A percentile compares a stretch with the other conserved stretches of the same genome.
These are phyloP conservation scores for Crepidodera aurea DNA, from an alignment of 2,888 invertebrate genomes.

Conservation along the genomic window DNA sequence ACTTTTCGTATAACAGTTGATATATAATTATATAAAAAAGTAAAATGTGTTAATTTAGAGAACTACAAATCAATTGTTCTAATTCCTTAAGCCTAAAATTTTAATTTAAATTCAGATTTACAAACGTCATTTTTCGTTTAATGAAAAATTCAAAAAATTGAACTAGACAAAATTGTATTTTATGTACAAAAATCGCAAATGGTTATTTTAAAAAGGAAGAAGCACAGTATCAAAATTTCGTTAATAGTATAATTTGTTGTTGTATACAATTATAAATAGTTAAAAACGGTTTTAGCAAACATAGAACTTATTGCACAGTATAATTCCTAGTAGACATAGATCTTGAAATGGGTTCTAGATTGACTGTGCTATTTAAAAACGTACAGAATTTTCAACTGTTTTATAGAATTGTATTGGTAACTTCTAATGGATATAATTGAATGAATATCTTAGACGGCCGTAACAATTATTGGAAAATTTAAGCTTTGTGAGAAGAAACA, in stretches of 20 bases:
- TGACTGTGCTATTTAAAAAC: too few species aligned
- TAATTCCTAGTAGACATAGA: neutral
- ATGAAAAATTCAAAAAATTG: constrained; percentile 20
- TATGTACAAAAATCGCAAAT: constrained; percentile 36
- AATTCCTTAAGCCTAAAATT: constrained; percentile 39
- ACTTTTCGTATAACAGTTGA: constrained; percentile 41
- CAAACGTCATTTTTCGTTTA: constrained; percentile 6
- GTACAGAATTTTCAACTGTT: too few species aligned
- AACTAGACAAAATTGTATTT: constrained; percentile 35
- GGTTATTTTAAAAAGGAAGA: constrained; percentile 1
- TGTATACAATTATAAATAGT: constrained; percentile 28
- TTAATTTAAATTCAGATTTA: constrained; percentile 23
- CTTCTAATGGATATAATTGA: too few species aligned
- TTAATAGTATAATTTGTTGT: constrained; percentile 34
- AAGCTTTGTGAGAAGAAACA: too few species aligned
- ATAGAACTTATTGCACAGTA: constrained; percentile 32
- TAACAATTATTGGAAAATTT: too few species aligned
- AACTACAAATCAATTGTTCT: constrained; percentile 44
- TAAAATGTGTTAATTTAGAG: constrained; percentile 42
- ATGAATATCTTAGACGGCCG: too few species aligned
- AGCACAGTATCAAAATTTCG: constrained; percentile 8
- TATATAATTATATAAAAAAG: constrained; percentile 46
- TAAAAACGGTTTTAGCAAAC: constrained; percentile 1
- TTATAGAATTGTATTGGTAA: too few species aligned
- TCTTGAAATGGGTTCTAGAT: neutral